A percentile compares a stretch with the other conserved stretches of the same genome.
These are phyloP conservation scores for Chrysomallon squamiferum DNA, from an alignment of 1,140 invertebrate species.

Conservation along the genomic window DNA sequence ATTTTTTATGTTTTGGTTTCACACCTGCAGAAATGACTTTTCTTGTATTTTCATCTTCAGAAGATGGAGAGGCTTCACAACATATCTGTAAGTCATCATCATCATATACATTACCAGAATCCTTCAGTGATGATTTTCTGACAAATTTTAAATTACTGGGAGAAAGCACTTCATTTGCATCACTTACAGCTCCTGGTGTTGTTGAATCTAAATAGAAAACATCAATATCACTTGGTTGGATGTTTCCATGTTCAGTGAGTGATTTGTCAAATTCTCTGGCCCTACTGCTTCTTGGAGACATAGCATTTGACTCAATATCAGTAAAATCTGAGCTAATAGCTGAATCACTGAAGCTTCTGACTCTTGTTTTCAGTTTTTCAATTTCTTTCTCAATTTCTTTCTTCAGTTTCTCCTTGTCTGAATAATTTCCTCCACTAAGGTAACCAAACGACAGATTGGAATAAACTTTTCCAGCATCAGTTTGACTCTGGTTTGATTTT, in stretches of 20 bases:
- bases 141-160: too few species aligned
- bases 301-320: slow-evolving; percentile 46
- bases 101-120: slow-evolving; percentile 52
- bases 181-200: not conserved
- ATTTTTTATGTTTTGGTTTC: not conserved
- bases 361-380: slow-evolving; percentile 31
- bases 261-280: slow-evolving; percentile 24
- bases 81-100: slow-evolving; percentile 16
- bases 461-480: too few species aligned
- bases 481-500: not conserved
- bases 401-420: too few species aligned
- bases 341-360: slow-evolving; percentile 53
- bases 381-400: slow-evolving; percentile 37
- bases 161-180: not conserved
- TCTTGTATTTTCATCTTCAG: not conserved
- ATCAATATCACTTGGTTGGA: slow-evolving; percentile 8
- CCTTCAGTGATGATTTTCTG: slow-evolving; percentile 23
- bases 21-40: too few species aligned
- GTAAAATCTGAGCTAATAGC: slow-evolving; percentile 60
- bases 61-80: not conserved
- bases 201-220: not conserved
- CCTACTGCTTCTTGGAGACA: slow-evolving; percentile 39
- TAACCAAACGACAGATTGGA: too few species aligned
- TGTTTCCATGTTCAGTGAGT: too few species aligned
- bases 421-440: too few species aligned